These are phyloP conservation scores for Galerucella calmariensis DNA, from an alignment of 2,888 invertebrate genomes.

Conservation along the genomic window DNA sequence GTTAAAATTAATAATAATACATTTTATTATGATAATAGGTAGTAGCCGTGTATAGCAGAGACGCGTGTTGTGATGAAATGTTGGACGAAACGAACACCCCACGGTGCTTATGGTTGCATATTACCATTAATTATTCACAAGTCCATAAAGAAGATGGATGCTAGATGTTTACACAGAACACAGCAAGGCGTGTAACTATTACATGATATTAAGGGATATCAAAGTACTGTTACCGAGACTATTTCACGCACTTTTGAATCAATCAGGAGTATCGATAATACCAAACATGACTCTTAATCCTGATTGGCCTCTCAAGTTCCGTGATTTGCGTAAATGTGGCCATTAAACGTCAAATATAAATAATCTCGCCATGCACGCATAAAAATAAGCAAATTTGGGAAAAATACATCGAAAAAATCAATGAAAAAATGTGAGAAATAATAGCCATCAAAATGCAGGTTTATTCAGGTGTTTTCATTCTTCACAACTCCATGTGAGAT, in stretches of 20 bases:
- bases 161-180: background rate
- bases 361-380: too few species aligned
- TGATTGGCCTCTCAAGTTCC: too few species aligned
- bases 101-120: conserved; percentile 23
- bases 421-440: too few species aligned
- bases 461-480: too few species aligned
- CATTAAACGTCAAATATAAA: too few species aligned
- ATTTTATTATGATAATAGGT: conserved; percentile 1
- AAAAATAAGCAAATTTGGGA: too few species aligned
- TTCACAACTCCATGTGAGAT: too few species aligned
- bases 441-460: too few species aligned
- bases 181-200: conserved; percentile 1
- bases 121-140: conserved; percentile 18
- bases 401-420: too few species aligned
- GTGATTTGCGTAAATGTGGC: too few species aligned
- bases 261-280: too few species aligned
- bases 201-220: conserved; percentile 13
- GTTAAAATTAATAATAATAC: background rate
- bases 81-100: conserved; percentile 15
- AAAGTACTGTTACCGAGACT: background rate
- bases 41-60: conserved; percentile 10
- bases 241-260: background rate
- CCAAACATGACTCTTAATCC: background rate
- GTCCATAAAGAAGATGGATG: conserved; percentile 10
- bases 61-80: conserved; percentile 14